Base-by-base conservation (phyloP, 2,797 vertebrate genomes). In the Nothura maculosa region DNA sequence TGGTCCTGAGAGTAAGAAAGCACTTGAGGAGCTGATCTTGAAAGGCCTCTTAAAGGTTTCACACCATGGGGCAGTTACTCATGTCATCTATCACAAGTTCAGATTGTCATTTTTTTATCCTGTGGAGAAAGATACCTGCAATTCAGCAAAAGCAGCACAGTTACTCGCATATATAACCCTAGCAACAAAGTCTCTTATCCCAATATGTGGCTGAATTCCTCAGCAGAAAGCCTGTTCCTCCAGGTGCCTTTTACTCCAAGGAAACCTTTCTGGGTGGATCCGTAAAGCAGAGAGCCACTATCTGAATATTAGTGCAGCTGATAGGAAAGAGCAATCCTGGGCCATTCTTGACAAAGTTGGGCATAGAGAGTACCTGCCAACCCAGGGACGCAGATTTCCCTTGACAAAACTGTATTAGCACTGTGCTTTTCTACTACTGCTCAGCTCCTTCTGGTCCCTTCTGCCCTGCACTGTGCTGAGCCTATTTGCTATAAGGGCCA, bases 261-360 rank as follows among this genome's bases (percentile, higher is more conserved):
- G 68, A 81, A 81, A 54, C 80, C 84, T 81, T 45, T 79, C 92
- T 89, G 63, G 61, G 70, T 84, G 87, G 85, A 47, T 78, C 77
- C 74, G 80, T 36, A 73, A 92, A 94, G 74, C 67, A 57, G 76
- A 80, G 63, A 91, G 45, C 66, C 88, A 75, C 81, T 45, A 28
- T 57, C 73, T 90, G 93, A 95, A 86, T 94, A 74, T 0, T 86
- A 57, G 9, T n/a, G 70, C 73, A 83, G 93, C 60, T 93, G 92
- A 91, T 85, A 94, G 74, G 77, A 77, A 73, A 93, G 88, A 95
- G 96, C 87, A 94, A 93, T 92, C 85, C 77, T 74, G 62, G 87
- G 64, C 89, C 90, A 57, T 83, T 94, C 85, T 88, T 78, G 83
- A 63, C 87, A 86, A 83, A 92, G 55, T 27, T 80, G 76, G 82